Evolutionary conservation across 1,140 invertebrate species (phyloP), one percentile per base, ranked within the genome.

Genomic region (Leptonema lineaticorne): DNA sequence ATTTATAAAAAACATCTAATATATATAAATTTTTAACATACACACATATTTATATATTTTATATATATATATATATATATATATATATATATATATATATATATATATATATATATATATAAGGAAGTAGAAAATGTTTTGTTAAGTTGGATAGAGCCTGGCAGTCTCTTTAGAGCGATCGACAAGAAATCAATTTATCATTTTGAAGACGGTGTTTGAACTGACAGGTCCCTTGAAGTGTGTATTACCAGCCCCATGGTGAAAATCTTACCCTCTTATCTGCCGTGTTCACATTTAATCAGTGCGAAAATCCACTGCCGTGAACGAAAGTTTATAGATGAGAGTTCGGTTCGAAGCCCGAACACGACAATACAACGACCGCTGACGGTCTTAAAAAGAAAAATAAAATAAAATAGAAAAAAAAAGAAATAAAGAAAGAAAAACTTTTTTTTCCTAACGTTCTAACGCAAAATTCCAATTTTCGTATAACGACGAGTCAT

Each of bases 171-270:
- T 53, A 53, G 50, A 24, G 9, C 50, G 50, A 53, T 53, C 59
- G 26, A 62, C 48, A 48, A 69, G 62, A 70, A 70, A 67, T 65
- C 69, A 66, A 70, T 70, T 70, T 67, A 70, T 70, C 69, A 70
- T 63, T 67, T 53, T 66, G 59, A 46, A 62, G 46, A 63, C 58
- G 63, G 69, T 70, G 69, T 70, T 70, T 62, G 57, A 65, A 60
- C 64, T 69, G 63, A 63, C 57, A 45, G 37, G 63, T 22, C 58
- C 33, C 59, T 59, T 41, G 50, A 59, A 60, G 50, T 53, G 50
- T 53, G 50, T 53, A 53, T 53, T 53, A 37, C 16, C 28, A 28
- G 57, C 27, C 14, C 27, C 11, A 16, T 41, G 37, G 50, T 53
- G 22, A 14, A 53, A 53, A 53, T 53, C 50, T 53, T 26, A 22